Evolutionary conservation across 1,140 invertebrate genomes (phyloP).

Genomic region (Papilio aristodemus): DNA sequence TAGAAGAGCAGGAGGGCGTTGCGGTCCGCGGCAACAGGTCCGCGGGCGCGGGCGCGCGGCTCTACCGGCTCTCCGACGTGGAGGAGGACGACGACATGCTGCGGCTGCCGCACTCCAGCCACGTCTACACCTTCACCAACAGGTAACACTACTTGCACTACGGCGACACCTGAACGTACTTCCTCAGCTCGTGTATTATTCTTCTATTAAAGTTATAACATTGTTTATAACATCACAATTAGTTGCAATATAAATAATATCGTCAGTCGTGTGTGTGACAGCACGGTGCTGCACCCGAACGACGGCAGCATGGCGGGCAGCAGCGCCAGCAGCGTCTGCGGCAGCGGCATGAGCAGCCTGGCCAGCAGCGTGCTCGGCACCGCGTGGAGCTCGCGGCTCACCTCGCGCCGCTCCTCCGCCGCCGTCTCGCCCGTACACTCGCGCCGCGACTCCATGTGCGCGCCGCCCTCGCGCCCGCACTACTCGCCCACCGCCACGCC

Average conservation of each 20-base stretch:
- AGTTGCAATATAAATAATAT: constrained; percentile 10
- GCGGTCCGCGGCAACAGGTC: constrained; percentile 91
- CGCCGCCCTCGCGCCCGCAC: constrained; percentile 71
- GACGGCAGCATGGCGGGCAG: constrained; percentile 85
- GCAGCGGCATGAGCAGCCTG: constrained; percentile 81
- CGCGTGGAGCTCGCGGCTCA: constrained; percentile 72
- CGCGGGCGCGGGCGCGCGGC: constrained; percentile 88
- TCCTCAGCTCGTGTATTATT: neutral
- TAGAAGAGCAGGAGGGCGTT: constrained; percentile 95
- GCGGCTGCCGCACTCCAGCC: constrained; percentile 87
- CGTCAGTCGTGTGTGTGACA: constrained; percentile 40
- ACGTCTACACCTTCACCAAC: constrained; percentile 93
- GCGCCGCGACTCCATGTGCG: constrained; percentile 81
- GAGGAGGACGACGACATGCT: constrained; percentile 93
- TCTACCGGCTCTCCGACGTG: constrained; percentile 91
- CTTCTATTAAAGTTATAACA: neutral
- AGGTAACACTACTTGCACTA: too few species aligned
- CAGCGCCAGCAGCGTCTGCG: constrained; percentile 80
- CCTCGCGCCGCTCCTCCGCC: constrained; percentile 83
- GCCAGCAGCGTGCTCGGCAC: constrained; percentile 82
- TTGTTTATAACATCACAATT: neutral
- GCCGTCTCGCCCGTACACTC: constrained; percentile 80
- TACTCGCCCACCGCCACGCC: constrained; percentile 80
- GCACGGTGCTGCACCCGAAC: constrained; percentile 93
- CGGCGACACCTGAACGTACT: too few species aligned